Evolutionary conservation across 2,888 invertebrate genomes (phyloP).

Genomic region (Latrodectus hesperus): DNA sequence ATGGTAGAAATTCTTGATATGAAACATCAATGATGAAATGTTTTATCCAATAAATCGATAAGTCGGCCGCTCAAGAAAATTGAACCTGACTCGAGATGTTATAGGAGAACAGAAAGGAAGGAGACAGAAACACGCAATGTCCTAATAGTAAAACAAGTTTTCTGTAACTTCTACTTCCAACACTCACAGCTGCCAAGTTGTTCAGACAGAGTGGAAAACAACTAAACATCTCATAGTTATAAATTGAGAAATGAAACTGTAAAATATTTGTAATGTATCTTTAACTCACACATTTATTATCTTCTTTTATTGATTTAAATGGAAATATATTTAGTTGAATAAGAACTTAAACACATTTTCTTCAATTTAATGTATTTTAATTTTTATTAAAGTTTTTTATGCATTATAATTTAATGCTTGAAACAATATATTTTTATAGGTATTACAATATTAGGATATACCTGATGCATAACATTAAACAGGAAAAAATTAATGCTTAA

Average conservation of each 20-base stretch:
- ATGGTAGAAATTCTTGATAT: slow-evolving; percentile 67
- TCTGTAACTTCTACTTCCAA: slow-evolving; percentile 59
- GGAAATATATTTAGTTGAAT: background rate
- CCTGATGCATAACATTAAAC: too few relatives aligned
- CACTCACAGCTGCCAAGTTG: slow-evolving; percentile 49
- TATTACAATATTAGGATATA: too few relatives aligned
- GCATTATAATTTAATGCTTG: too few relatives aligned
- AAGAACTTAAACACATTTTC: too few relatives aligned
- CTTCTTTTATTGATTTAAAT: background rate
- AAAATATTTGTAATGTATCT: slow-evolving; percentile 36
- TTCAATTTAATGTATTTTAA: too few relatives aligned
- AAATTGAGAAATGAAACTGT: slow-evolving; percentile 53
- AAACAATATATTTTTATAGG: too few relatives aligned
- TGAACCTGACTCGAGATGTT: slow-evolving; percentile 65
- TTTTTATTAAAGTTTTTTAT: too few relatives aligned
- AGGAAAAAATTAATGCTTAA: too few relatives aligned
- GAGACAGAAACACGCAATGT: slow-evolving; percentile 49
- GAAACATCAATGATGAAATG: slow-evolving; percentile 62
- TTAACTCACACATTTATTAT: background rate
- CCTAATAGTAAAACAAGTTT: slow-evolving; percentile 66
- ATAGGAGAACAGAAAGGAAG: slow-evolving; percentile 31
- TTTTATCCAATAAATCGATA: slow-evolving; percentile 66
- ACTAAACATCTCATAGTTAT: slow-evolving; percentile 51
- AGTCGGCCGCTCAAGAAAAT: slow-evolving; percentile 58
- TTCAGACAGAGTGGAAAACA: slow-evolving; percentile 49